Base-by-base conservation (phyloP, 2,113 vertebrate species). In the Aix galericulata region DNA sequence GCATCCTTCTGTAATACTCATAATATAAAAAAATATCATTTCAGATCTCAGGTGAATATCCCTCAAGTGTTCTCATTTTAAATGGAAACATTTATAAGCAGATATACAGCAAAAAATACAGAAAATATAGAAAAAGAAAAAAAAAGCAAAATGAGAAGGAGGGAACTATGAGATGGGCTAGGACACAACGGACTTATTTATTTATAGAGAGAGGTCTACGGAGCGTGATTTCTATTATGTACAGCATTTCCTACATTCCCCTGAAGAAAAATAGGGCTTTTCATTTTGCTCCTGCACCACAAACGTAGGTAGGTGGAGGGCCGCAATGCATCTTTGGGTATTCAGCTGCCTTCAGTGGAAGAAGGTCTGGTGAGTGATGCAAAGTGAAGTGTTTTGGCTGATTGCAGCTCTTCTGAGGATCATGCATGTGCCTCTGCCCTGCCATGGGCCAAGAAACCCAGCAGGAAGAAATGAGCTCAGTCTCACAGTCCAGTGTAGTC, bases 51-150 rank as follows among this genome's bases (percentile, higher is more conserved):
- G 29, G 48, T 92, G 84, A 82, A 55, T 52, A 86, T 66, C 66
- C 17, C 9, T 76, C 48, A 72, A 69, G 32, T 58, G 18, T 50
- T 92, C 18, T 26, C 22, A 21, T 74, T 58, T 77, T 71, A 72
- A 83, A 88, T 68, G 14, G 17, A 14, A 72, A 60, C 68, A 75
- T 86, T 86, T 94, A 82, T 72, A 78, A 93, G 9, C 48, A 95
- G 74, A 72, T 59, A 58, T 7, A 40, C 31, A 46, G 18, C 6
- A 86, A 60, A 83, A 89, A 89, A 42, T 59, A 63, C 4, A 79
- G 67, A 73, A 76, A 92, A 89, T 11, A 34, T 2, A 48, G 17
- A 29, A n/a, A 11, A 40, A 40, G 5, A 40, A 40, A 64, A 13
- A 64, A 88, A 40, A 93, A 63, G 46, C 58, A 92, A 94, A 87